phyloP scores from a whole-genome alignment of 1,140 invertebrate genomes.

The Drosophila eugracilis region DNA sequence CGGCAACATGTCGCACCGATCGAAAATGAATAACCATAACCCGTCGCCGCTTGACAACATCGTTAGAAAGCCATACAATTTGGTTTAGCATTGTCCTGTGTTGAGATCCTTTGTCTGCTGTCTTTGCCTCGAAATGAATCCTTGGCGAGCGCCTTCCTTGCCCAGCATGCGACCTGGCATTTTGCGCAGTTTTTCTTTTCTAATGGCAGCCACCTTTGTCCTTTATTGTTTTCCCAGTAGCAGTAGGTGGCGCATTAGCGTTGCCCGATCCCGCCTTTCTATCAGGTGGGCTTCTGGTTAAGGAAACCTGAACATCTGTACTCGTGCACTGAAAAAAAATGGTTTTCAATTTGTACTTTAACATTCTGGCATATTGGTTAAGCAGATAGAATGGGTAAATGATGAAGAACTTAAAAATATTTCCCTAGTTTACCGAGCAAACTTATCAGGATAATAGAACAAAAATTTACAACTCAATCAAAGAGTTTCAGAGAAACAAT shows the following conservation, averaged over 20 bases:
- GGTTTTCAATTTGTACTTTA: neutral
- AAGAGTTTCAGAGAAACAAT: neutral
- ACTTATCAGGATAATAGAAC: no score
- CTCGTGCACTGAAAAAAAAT: constrained; percentile 3
- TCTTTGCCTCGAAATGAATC: constrained; percentile 30
- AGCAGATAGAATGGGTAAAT: neutral
- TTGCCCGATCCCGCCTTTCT: constrained; percentile 47
- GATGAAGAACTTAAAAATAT: neutral
- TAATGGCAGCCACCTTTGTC: constrained; percentile 26
- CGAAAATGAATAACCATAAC: constrained; percentile 20
- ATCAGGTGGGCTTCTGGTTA: constrained; percentile 40
- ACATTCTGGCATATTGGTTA: no score
- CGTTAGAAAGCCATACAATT: constrained; percentile 59
- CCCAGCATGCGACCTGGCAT: constrained; percentile 22
- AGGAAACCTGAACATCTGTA: constrained; percentile 25
- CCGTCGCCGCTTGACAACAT: constrained; percentile 44
- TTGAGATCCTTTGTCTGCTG: constrained; percentile 29
- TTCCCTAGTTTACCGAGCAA: neutral
- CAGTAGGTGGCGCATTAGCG: constrained; percentile 57
- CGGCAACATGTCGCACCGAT: constrained; percentile 11
- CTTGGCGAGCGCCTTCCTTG: constrained; percentile 50
- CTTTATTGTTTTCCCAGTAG: constrained; percentile 41
- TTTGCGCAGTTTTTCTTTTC: constrained; percentile 51
- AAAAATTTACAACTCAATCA: neutral
- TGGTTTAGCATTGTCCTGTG: constrained; percentile 49